phyloP scores from a whole-genome alignment of 2,113 vertebrate species.

The Halcyon senegalensis region DNA sequence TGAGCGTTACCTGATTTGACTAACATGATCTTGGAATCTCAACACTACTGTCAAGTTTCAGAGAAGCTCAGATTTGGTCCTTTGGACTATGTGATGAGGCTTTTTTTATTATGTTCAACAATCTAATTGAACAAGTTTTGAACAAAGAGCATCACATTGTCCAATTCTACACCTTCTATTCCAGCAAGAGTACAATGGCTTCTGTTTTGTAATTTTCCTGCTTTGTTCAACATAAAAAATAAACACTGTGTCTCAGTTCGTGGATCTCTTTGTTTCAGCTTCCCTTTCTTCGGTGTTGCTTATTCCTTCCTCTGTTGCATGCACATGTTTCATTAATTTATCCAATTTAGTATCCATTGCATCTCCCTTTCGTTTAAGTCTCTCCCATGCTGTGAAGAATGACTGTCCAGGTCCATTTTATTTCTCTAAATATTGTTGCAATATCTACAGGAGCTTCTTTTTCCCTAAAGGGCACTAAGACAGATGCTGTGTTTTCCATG shows the following conservation, averaged over 20 bases:
- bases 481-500: slow-evolving; percentile 21
- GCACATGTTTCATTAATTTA: slow-evolving; percentile 65
- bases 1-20: background rate
- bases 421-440: slow-evolving; percentile 57
- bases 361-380: background rate
- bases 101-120: background rate
- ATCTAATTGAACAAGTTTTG: background rate
- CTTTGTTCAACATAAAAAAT: slow-evolving; percentile 32
- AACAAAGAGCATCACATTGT: background rate
- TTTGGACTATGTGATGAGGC: background rate
- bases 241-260: slow-evolving; percentile 17
- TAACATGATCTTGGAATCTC: background rate
- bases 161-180: background rate
- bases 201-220: slow-evolving; percentile 41
- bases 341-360: slow-evolving; percentile 61
- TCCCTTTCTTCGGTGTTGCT: slow-evolving; percentile 1
- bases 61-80: background rate
- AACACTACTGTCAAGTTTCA: background rate
- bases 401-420: slow-evolving; percentile 46
- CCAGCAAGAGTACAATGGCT: background rate
- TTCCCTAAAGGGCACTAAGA: slow-evolving; percentile 6
- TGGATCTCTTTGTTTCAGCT: slow-evolving; percentile 48
- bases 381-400: slow-evolving; percentile 66
- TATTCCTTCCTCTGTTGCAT: slow-evolving; percentile 55
- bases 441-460: slow-evolving; percentile 48